Evolutionary conservation across 2,113 vertebrate genomes (phyloP).

Genomic region (Festucalex cinctus): DNA sequence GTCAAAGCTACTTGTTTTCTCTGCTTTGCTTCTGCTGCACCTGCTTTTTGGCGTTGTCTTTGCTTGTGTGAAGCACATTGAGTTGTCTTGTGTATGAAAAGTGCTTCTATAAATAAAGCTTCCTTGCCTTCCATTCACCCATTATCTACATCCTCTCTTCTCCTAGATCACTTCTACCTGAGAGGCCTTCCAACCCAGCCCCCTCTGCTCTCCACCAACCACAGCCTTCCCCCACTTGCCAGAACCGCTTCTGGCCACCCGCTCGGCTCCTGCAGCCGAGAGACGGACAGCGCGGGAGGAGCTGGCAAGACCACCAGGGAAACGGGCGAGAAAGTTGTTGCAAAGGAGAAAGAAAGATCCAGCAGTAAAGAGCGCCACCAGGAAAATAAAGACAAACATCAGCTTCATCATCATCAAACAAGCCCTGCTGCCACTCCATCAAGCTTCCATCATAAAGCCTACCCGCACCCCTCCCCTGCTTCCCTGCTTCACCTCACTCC

Average conservation of each 20-base stretch:
- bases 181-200: constrained; percentile 89
- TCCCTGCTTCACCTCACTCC: constrained; percentile 58
- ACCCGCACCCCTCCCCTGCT: constrained; percentile 54
- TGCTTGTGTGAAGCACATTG: too few relatives aligned
- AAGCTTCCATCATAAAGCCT: constrained; percentile 57
- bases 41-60: too few relatives aligned
- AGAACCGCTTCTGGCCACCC: constrained; percentile 79
- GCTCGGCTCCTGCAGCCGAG: constrained; percentile 82
- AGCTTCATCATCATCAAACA: constrained; percentile 49
- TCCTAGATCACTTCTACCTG: constrained; percentile 93
- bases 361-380: constrained; percentile 73
- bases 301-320: constrained; percentile 78
- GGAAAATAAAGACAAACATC: constrained; percentile 75
- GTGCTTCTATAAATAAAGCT: too few relatives aligned
- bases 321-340: constrained; percentile 72
- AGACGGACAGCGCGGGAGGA: constrained; percentile 73
- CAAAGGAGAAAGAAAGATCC: constrained; percentile 81
- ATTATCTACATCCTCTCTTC: constrained; percentile 3
- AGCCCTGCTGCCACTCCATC: constrained; percentile 34
- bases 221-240: constrained; percentile 82
- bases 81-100: too few relatives aligned
- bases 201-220: constrained; percentile 83
- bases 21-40: too few relatives aligned
- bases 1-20: too few relatives aligned
- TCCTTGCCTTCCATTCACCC: too few relatives aligned